Evolutionary conservation across 2,113 vertebrate genomes (phyloP), one percentile per base, ranked within the genome.

Genomic region (Monopterus albus): DNA sequence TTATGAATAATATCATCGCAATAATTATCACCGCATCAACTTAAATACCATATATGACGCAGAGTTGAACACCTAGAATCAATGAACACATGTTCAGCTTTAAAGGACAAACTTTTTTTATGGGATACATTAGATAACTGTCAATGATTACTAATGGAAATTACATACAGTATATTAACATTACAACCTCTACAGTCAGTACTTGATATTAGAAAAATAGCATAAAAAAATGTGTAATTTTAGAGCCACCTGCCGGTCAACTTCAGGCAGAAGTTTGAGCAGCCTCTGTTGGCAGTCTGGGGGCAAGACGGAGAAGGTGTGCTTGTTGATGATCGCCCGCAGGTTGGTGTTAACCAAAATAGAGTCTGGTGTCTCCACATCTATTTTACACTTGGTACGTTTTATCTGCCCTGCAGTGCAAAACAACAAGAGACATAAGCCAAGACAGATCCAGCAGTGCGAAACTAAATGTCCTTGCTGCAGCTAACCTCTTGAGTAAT

Each of bases 341-440:
- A 99, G 92, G 90, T 99, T 99, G 29, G 97, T 99, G 92, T 99
- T 99, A 55, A 99, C 97, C 51, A 99, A 90, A 88, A 99, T 99
- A 57, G 98, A 99, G 85, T 99, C 98, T 0, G 98, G 98, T 0
- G 98, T 99, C 87, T 99, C 98, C 78, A 99, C 98, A 6, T 99
- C 98, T 21, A 99, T 99, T 61, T 97, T 96, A 59, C 95, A 95
- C 83, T 93, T 96, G 0, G 94, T 91, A 5, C 96, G 93, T 91
- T 96, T 98, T 87, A 99, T 92, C 66, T 98, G 97, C 53, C 96
- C 98, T 99, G 91, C 2, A 66, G 80, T 2, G 45, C 82, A 21
- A 62, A 25, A 43, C 36, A 20, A n/a, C 2, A 53, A 29, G 2
- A 17, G 42, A 57, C 31, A 29, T 70, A 33, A 65, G 40, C 13